Conservation (phyloP, 2,888 invertebrate genomes). For the Lycophotia porphyrea region DNA sequence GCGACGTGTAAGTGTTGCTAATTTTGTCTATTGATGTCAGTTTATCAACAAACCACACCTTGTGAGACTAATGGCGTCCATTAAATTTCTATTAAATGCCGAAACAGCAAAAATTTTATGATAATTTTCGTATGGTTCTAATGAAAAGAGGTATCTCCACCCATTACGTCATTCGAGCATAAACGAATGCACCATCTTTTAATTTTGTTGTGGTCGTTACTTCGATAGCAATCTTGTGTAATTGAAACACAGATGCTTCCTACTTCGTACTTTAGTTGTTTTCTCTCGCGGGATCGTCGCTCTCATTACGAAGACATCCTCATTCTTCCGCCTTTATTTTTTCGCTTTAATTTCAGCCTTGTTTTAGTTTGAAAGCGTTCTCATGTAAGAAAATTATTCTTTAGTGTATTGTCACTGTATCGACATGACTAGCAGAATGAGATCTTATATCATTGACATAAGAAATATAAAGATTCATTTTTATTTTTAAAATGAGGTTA, state of each 20-base stretch:
- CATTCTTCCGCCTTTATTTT: too few relatives aligned
- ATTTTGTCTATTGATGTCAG: conserved; percentile 57
- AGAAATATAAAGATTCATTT: too few relatives aligned
- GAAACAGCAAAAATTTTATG: conserved; percentile 25
- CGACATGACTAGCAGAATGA: background rate
- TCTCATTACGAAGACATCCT: conserved; percentile 12
- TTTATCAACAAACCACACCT: conserved; percentile 52
- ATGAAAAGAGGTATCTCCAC: conserved; percentile 6
- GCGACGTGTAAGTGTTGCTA: conserved; percentile 47
- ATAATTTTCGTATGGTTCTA: background rate
- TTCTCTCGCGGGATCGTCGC: conserved; percentile 12
- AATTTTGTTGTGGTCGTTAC: conserved; percentile 35
- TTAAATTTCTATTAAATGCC: conserved; percentile 47
- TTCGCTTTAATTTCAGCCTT: background rate
- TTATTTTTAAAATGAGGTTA: too few relatives aligned
- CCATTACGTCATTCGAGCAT: conserved; percentile 29
- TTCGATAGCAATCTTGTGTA: conserved; percentile 40
- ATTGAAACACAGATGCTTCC: conserved; percentile 44
- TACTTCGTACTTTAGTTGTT: conserved; percentile 22
- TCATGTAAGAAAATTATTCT: background rate
- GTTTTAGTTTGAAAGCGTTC: background rate
- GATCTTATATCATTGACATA: background rate
- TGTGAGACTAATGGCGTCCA: conserved; percentile 45
- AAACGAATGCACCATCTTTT: conserved; percentile 28
- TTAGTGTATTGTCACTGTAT: background rate